phyloP scores from a whole-genome alignment of 2,113 vertebrate genomes.

The Sialia sialis region DNA sequence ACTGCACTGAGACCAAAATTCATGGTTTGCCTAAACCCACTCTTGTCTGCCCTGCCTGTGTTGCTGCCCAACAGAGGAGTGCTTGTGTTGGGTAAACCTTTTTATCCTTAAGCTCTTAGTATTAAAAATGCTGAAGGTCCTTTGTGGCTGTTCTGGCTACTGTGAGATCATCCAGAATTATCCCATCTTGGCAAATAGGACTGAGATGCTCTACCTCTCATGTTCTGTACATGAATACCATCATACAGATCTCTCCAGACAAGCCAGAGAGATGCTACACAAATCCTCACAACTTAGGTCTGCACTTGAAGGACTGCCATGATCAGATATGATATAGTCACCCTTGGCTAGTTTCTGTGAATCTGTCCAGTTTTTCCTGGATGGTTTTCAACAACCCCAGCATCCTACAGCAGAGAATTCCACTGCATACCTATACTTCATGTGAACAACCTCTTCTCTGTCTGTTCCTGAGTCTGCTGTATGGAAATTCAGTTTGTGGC shows the following conservation, averaged over 20 bases:
- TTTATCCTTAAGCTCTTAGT: background rate
- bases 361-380: background rate
- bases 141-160: background rate
- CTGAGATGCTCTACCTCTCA: background rate
- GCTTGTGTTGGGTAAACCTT: background rate
- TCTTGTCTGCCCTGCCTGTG: background rate
- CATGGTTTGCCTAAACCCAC: background rate
- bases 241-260: background rate
- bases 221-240: accelerated
- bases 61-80: background rate
- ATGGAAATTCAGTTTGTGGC: background rate
- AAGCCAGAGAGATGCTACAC: background rate
- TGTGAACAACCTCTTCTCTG: background rate
- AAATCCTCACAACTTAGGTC: background rate
- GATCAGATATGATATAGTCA: background rate
- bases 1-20: background rate
- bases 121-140: background rate
- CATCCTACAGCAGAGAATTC: background rate
- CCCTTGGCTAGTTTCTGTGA: background rate
- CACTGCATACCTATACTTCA: background rate
- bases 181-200: background rate
- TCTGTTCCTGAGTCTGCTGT: background rate
- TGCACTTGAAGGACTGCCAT: background rate
- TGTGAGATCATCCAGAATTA: background rate
- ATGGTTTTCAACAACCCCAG: background rate